Evolutionary conservation across 1,140 invertebrate species (phyloP), one percentile per base, ranked within the genome.

Genomic region (Melipona quadrifasciata): DNA sequence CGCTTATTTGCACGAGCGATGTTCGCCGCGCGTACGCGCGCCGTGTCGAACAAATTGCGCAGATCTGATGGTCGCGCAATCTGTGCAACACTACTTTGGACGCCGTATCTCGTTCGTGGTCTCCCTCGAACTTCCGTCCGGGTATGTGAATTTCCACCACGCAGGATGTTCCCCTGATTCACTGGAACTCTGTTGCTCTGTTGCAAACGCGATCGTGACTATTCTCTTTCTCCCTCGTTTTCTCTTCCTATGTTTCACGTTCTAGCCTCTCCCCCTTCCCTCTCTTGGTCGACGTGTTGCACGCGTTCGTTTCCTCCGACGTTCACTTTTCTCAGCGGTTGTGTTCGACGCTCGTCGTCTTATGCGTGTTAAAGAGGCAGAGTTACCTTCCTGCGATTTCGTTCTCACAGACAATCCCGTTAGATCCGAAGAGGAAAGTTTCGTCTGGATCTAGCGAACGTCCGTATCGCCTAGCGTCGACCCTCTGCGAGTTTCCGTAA

Each of bases 131-230:
- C 77, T 86, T 88, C 87, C 83, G 84, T 39, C 51, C 72, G 68
- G 74, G 79, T 39, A 78, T 47, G 70, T 58, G 76, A 86, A 88
- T 89, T 89, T 89, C 84, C 87, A 88, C 51, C 39, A 81, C 39
- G 39, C 87, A 67, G 87, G 87, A 89, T 88, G 72, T 58, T 47
- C 53, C 61, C 39, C 67, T 75, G 31, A 86, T 78, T 84, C 75
- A 58, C 12, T 61, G 24, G 58, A 8, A 6, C 39, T 53, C 14
- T 11, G n/a, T 12, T 55, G 12, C 31, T 68, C 21, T 39, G 65
- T 64, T 67, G 57, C 27, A 79, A 84, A 84, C 82, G 78, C 64
- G 70, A 70, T 76, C 65, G 55, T 31, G 47, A 47, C 53, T 87
- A 67, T 34, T 39, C 58, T 55, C 24, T 64, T 47, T 39, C 16